Base-by-base conservation (phyloP, 2,888 invertebrate species). In the Tenthredo notha region DNA sequence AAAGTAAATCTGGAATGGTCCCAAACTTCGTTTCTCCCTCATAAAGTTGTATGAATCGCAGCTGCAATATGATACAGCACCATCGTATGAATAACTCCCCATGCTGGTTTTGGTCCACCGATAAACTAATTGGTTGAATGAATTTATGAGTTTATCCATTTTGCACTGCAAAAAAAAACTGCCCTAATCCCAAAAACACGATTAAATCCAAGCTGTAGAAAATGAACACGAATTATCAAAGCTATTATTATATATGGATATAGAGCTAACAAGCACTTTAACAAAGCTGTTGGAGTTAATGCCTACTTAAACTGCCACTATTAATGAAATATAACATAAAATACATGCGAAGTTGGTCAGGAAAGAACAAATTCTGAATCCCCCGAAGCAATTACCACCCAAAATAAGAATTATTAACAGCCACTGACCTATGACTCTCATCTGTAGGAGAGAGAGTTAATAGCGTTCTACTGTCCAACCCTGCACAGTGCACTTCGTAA, bases 291-390 rank as follows among this genome's bases (percentile, higher is more conserved):
- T 21, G 65, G 18, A 82, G 82, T 65, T 65, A 82, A 82, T 82
- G 82, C 82, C 82, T 82, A 58, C 18, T 78, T 21, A 25, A 78
- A 78, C 29, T 29, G 78, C 78, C 78, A 54, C 12, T 78, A 65
- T 61, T 78, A 80, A 80, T 58, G 83, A 70, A 67, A 29, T 37
- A 83, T 83, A 83, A 83, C 83, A 83, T 29, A 47, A 21, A 43
- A 43, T 50, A 83, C 83, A 83, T 83, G 83, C 83, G 50, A 83
- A 83, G 83, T 67, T 83, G 83, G 83, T 83, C 83, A 50, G 70
- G 50, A 61, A 29, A 70, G 33, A 83, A 61, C 29, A 37, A 80
- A 58, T 33, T 61, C 80, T 61, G 15, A 40, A 21, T 40, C 58
- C 58, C 80, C 21, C 12, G 1, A 61, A 40, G 61, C 58, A 37